Conservation (phyloP, 2,888 invertebrate species). For the Willowsia nigromaculata region DNA sequence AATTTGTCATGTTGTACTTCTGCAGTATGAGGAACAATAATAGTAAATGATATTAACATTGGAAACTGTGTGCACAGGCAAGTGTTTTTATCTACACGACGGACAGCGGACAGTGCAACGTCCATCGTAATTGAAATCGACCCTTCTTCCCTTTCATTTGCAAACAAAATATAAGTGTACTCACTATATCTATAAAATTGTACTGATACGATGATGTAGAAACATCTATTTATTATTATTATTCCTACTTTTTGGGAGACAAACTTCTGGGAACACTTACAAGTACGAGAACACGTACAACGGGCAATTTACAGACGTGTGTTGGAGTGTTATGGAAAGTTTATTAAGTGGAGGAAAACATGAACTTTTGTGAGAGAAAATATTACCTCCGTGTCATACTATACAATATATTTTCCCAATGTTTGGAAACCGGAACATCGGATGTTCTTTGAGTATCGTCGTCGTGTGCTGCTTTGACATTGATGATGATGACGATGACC, state of each 20-base stretch:
- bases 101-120: slow-evolving; percentile 22
- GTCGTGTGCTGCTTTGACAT: slow-evolving; percentile 35
- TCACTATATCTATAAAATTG: background rate
- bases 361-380: slow-evolving; percentile 18
- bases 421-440: slow-evolving; percentile 48
- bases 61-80: background rate
- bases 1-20: slow-evolving; percentile 51
- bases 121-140: slow-evolving; percentile 66
- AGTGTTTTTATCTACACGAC: slow-evolving; percentile 52
- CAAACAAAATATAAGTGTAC: slow-evolving; percentile 37
- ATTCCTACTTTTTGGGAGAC: background rate
- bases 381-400: background rate
- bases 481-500: slow-evolving; percentile 45
- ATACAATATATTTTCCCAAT: background rate
- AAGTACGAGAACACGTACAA: background rate
- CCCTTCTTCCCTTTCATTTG: slow-evolving; percentile 60
- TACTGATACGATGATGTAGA: background rate
- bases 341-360: slow-evolving; percentile 64
- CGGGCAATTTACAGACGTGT: slow-evolving; percentile 29
- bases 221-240: background rate
- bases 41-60: background rate
- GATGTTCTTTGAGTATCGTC: slow-evolving; percentile 58
- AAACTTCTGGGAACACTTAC: slow-evolving; percentile 35
- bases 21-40: background rate
- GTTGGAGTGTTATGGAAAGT: slow-evolving; percentile 56